Evolutionary conservation across 2,888 invertebrate species (phyloP), one percentile per base, ranked within the genome.

Genomic region (Cerastis leucographa): DNA sequence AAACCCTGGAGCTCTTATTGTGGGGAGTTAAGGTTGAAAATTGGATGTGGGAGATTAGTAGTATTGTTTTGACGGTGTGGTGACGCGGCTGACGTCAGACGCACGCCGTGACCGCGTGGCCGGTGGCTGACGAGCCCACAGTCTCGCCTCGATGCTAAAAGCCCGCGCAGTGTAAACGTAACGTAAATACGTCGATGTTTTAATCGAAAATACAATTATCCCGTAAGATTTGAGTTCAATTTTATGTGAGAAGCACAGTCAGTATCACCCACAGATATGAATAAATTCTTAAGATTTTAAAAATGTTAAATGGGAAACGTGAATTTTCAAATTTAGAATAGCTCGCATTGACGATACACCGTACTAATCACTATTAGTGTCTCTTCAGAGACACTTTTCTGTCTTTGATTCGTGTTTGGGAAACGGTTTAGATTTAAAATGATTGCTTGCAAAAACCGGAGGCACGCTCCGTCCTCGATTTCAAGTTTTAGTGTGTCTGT

Each of bases 71-170:
- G 90, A 90, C 89, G 92, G 88, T 76, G 84, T 72, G 46, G 86
- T 95, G 95, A 95, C 96, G 95, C 89, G 90, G 87, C 46, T 94
- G 94, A 95, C 95, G 95, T 95, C 94, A 94, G 80, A 78, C 78
- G 79, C 95, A 95, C 94, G 95, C 93, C 56, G 74, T 68, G 84
- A 68, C 78, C 80, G 93, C 95, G 93, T 95, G 95, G 74, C 88
- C 87, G 86, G 17, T 68, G 89, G 83, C 90, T 91, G 94, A 92
- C 94, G 94, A 93, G 94, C 94, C 95, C 94, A 94, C 94, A 88
- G 84, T 88, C 85, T 85, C 83, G 75, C 84, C 71, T 61, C 80
- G 74, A 71, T 76, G 80, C 79, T n/a, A n/a, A 64, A 40, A 19
- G 19, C 56, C 25, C 61, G 19, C 40, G 14, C 14, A n/a, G 14